Evolutionary conservation across 2,113 vertebrate genomes (phyloP).

Genomic region (Lagenorhynchus albirostris): DNA sequence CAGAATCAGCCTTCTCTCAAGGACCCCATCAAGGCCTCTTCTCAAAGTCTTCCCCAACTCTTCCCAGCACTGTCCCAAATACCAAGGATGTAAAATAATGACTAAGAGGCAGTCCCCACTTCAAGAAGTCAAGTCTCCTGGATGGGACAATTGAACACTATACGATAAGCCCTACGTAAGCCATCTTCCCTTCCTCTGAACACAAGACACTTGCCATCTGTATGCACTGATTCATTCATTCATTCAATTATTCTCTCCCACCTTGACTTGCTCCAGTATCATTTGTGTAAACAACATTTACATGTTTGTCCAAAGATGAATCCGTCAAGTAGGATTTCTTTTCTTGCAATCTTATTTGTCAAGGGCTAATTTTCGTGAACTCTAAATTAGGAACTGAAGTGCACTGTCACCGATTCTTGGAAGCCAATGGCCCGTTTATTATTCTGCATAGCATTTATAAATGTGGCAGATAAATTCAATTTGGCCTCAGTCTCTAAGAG

Average conservation of each 20-base stretch:
- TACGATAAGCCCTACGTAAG: not conserved
- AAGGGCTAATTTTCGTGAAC: slow-evolving; percentile 29
- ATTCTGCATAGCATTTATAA: slow-evolving; percentile 30
- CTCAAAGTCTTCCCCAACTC: not conserved
- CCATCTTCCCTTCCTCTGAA: not conserved
- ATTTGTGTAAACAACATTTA: not conserved
- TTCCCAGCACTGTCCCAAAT: not conserved
- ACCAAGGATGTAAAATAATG: not conserved
- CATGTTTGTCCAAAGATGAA: slow-evolving; percentile 17
- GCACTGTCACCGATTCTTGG: not conserved
- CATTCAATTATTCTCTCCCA: not conserved
- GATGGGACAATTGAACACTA: not conserved
- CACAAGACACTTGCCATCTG: not conserved
- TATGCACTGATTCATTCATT: not conserved
- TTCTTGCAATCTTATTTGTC: slow-evolving; percentile 11
- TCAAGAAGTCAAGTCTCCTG: not conserved
- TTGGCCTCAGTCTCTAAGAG: slow-evolving; percentile 25
- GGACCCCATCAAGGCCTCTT: not conserved
- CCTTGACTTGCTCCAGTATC: not conserved
- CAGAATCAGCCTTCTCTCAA: not conserved
- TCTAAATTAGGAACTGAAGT: slow-evolving; percentile 50
- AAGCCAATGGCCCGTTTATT: slow-evolving; percentile 45
- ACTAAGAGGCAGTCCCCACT: not conserved
- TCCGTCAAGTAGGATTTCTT: not conserved
- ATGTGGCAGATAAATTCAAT: slow-evolving; percentile 43